Base-by-base conservation (phyloP, 2,888 invertebrate species). In the Lydus trimaculatus region DNA sequence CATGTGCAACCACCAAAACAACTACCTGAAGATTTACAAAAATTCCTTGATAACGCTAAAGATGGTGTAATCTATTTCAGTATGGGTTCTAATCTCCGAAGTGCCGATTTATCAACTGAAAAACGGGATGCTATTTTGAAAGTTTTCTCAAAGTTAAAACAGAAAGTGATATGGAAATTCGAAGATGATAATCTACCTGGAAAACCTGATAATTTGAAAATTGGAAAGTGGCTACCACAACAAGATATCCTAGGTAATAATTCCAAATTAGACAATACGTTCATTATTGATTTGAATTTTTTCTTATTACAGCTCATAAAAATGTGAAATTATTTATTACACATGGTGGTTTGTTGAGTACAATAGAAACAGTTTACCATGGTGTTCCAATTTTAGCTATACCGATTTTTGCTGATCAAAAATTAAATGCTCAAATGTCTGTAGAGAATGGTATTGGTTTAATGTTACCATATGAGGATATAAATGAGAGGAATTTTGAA, bases 151-250 rank as follows among this genome's bases (percentile, higher is more conserved):
- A 86, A 85, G 69, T 75, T 91, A 0, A 89, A 91, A 70, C 89
- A 91, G 71, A 88, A 87, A 5, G 87, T 92, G 0, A 77, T 92
- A 25, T 91, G 91, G 91, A 92, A 92, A 83, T 92, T 90, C 89
- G 91, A 91, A 73, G 87, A 88, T 0, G 86, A 88, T 25, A 65
- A 65, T 5, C 56, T 77, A 31, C 74, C 74, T 1, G 71, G 63
- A 6, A 72, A 77, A 48, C 84, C 85, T 2, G 71, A 76, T 15
- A 87, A 87, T 73, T 81, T 89, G 0, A 81, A 81, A 73, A 76
- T 85, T 13, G 73, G 71, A 7, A 79, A 76, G 52, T 82, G 82
- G 82, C 71, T 81, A 56, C 82, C 82, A 28, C 82, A 83, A 69
- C 72, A 77, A 36, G 81, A 80, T 66, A 73, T 81, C 52, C 71